phyloP scores from a whole-genome alignment of 2,113 vertebrate species.

The Meles meles region DNA sequence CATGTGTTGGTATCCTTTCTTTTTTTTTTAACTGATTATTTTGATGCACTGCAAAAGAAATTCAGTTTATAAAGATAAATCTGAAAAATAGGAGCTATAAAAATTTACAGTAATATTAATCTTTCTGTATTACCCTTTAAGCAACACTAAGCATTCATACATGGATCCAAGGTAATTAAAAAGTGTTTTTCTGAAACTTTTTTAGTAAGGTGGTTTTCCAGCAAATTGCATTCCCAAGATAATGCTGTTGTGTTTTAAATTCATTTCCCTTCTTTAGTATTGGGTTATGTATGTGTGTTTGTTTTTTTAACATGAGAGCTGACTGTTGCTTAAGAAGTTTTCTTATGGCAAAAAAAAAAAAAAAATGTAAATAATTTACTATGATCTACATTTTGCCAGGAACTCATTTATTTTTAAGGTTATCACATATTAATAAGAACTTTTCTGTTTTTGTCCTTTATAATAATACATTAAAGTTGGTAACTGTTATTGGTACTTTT shows the following conservation, averaged over 20 bases:
- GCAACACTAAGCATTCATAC: conserved; percentile 67
- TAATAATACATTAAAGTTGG: conserved; percentile 78
- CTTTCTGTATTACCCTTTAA: conserved; percentile 59
- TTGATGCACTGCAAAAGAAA: conserved; percentile 78
- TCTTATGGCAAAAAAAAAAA: conserved; percentile 71
- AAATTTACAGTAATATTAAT: conserved; percentile 62
- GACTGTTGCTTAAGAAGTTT: conserved; percentile 81
- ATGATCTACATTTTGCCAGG: conserved; percentile 78
- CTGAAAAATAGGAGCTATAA: conserved; percentile 68
- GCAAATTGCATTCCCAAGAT: conserved; percentile 75
- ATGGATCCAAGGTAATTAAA: conserved; percentile 63
- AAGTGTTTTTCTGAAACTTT: conserved; percentile 73
- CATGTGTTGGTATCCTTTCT: conserved; percentile 78
- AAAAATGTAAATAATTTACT: conserved; percentile 79
- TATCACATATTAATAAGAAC: conserved; percentile 76
- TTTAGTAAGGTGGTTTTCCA: conserved; percentile 73
- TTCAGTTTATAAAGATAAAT: conserved; percentile 70
- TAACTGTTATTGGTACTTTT: conserved; percentile 74
- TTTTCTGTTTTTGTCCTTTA: conserved; percentile 76
- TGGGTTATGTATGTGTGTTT: conserved; percentile 50
- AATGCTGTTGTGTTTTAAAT: conserved; percentile 70
- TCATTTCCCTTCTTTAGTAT: conserved; percentile 66
- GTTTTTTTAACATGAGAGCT: conserved; percentile 76
- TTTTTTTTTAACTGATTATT: conserved; percentile 75
- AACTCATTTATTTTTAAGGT: conserved; percentile 73